Base-by-base conservation (phyloP, 2,888 invertebrate species). In the Drosophila fulvimacula region DNA sequence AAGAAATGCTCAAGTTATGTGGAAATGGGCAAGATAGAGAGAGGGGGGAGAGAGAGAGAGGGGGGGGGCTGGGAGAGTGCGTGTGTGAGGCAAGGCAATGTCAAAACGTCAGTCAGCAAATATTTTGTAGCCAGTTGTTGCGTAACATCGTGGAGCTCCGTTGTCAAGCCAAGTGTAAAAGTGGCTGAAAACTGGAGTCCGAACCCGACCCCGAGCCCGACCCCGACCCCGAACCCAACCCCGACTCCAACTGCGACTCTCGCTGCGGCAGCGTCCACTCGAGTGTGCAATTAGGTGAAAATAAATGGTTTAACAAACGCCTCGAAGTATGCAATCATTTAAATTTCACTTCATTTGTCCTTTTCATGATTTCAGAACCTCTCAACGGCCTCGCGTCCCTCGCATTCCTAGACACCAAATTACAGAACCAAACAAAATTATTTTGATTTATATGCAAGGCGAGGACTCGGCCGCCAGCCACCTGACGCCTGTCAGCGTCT, bases 201-300 rank as follows among this genome's bases (percentile, higher is more conserved):
- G 44, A 24, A 0, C 21, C 21, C 6, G 13, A 21, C 21, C 13
- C 19, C 5, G 10, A 19, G 10, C 17, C 39, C 4, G 17, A 17
- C 2, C 15, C n/a, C 36, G n/a, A n/a, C n/a, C 39, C 17, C 10
- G 9, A 9, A 9, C 0, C 38, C n/a, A 1, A 17, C 39, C 11
- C 17, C 10, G n/a, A 38, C n/a, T 10, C 17, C 17, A n/a, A 9
- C 32, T 4, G 0, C 11, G n/a, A 11, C 17, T 17, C 10, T n/a
- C 27, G 17, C 46, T 27, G 30, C 1, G 46, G 30, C 46, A 27
- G 48, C 30, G 48, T 48, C 87, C 83, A 88, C 87, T 83, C 79
- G 84, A 87, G 86, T 89, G 86, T 89, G 88, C 86, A 86, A 86
- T 86, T 86, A 86, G 79, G 87, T 89, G 86, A 86, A 89, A 89